Evolutionary conservation across 2,888 invertebrate species (phyloP).

Genomic region (Watsonalla cultraria): DNA sequence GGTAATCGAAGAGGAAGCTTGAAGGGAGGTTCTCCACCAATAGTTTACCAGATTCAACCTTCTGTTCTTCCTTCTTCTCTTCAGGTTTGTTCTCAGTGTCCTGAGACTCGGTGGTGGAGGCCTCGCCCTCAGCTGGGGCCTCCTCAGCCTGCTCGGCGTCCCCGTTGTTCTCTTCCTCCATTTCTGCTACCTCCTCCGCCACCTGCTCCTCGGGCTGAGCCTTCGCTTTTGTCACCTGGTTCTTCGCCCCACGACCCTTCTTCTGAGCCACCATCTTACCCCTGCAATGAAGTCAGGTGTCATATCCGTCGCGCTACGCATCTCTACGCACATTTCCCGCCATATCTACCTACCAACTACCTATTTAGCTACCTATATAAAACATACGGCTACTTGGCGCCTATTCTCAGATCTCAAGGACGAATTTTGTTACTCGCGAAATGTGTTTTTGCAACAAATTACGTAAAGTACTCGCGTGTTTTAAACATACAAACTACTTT

Average conservation of each 20-base stretch:
- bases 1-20: conserved; percentile 70
- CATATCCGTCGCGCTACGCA: conserved; percentile 17
- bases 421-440: conserved; percentile 45
- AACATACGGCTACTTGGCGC: conserved; percentile 51
- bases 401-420: conserved; percentile 58
- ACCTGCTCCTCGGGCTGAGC: conserved; percentile 33
- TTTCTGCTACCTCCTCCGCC: conserved; percentile 42
- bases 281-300: conserved; percentile 30
- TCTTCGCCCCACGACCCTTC: conserved; percentile 68
- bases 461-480: conserved; percentile 16
- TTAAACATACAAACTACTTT: conserved; percentile 21
- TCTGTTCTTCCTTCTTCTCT: conserved; percentile 54
- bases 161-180: conserved; percentile 61
- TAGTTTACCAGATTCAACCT: conserved; percentile 72
- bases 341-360: conserved; percentile 26
- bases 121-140: conserved; percentile 23
- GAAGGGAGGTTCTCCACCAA: conserved; percentile 70
- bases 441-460: conserved; percentile 27
- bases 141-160: conserved; percentile 35
- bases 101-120: conserved; percentile 29
- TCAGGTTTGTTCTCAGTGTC: conserved; percentile 40
- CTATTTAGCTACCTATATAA: conserved; percentile 22
- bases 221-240: conserved; percentile 58
- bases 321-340: conserved; percentile 48
- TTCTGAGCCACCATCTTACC: conserved; percentile 64